Conservation (phyloP, 1,140 invertebrate genomes). For the Sycophaga agraensis region DNA sequence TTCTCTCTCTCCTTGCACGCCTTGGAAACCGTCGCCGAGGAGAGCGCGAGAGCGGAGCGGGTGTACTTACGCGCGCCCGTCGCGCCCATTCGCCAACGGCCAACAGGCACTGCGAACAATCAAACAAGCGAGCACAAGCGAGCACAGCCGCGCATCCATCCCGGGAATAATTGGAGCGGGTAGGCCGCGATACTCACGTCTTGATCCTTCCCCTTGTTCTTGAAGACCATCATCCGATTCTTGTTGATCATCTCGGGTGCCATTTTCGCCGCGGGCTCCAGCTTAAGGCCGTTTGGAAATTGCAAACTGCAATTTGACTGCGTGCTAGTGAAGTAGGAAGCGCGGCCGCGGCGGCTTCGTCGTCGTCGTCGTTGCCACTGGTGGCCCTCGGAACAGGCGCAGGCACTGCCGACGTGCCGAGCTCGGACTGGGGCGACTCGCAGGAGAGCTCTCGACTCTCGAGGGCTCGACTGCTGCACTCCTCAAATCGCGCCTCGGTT, state of each 20-base stretch:
- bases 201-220: constrained; percentile 96
- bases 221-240: constrained; percentile 88
- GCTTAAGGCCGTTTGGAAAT: not conserved
- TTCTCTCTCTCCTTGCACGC: constrained; percentile 17
- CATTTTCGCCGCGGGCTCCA: constrained; percentile 62
- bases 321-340: not conserved
- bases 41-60: not conserved
- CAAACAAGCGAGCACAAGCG: not conserved
- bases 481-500: constrained; percentile 2
- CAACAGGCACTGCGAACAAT: not conserved
- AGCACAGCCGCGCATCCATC: not conserved
- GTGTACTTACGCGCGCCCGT: constrained; percentile 1
- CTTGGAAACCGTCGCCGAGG: constrained; percentile 24
- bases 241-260: constrained; percentile 73
- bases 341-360: not conserved
- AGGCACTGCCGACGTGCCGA: not conserved
- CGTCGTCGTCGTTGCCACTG: too few relatives aligned
- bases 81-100: constrained; percentile 28
- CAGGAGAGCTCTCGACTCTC: not conserved
- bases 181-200: constrained; percentile 94
- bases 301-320: not conserved
- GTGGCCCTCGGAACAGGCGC: too few relatives aligned
- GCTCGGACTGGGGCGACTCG: not conserved
- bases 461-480: not conserved
- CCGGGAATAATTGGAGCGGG: too few relatives aligned